Evolutionary conservation across 2,113 vertebrate species (phyloP), one percentile per base, ranked within the genome.

Genomic region (Irena cyanogastra): DNA sequence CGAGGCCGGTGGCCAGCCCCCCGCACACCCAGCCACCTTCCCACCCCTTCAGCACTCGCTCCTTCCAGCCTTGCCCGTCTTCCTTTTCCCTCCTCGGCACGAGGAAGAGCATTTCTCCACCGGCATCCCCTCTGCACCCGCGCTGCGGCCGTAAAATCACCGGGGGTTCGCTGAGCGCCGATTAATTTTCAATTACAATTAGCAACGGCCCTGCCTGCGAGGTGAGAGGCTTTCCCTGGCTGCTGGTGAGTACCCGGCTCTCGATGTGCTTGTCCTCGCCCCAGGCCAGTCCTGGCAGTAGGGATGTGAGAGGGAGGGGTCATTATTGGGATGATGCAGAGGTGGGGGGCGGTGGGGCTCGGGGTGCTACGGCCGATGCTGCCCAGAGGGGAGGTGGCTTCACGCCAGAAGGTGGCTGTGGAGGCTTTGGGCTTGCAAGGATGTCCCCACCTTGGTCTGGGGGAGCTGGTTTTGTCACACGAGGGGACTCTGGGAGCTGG

Each of bases 1-100:
- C 24, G 59, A 96, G 97, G 97, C 98, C 83, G 95, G 97, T 97
- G 96, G 97, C 97, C 90, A 89, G 97, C 97, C 97, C 96, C 93
- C 79, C 92, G 95, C 97, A 50, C 94, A 87, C 80, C 65, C 95
- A 97, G 89, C 79, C 94, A 90, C 94, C 95, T 82, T 95, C 95
- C 89, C 90, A 78, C 94, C 95, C 95, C 96, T 94, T 50, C 30
- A 0, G 42, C 17, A 2, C 65, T 90, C 22, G 1, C 39, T 63
- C 52, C 35, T 68, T 76, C 79, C 63, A 9, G 23, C 50, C 64
- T 45, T n/a, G 54, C 64, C 69, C 89, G 74, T 63, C 57, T 92
- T 94, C 66, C 56, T 44, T 75, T 71, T 83, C n/a, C 45, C 66
- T 88, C 10, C 70, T 81, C 23, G 3, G 56, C 5, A 0, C 9